phyloP scores from a whole-genome alignment of 1,140 invertebrate species.

The Cylas formicarius region DNA sequence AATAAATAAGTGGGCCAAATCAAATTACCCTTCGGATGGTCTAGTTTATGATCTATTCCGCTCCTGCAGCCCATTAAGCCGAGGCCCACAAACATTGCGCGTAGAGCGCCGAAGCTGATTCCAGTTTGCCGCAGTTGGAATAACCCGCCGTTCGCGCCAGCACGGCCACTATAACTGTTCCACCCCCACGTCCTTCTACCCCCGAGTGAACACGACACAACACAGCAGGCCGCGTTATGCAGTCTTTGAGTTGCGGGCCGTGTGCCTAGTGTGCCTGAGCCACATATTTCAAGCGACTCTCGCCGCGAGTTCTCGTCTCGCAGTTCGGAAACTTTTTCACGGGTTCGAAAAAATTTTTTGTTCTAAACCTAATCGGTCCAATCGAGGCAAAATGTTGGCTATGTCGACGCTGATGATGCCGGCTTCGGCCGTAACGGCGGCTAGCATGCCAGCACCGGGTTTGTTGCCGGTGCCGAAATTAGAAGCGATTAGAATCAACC shows the following conservation, averaged over 20 bases:
- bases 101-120: constrained; percentile 37
- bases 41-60: constrained; percentile 23
- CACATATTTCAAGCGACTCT: no score
- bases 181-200: constrained; percentile 32
- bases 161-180: constrained; percentile 32
- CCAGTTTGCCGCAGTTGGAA: constrained; percentile 37
- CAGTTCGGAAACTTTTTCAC: constrained; percentile 16
- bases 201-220: constrained; percentile 33
- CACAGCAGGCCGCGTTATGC: constrained; percentile 33
- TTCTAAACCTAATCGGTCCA: constrained; percentile 14
- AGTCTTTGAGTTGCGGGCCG: constrained; percentile 39
- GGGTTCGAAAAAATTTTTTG: constrained; percentile 30
- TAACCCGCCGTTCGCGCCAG: constrained; percentile 34
- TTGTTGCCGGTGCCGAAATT: constrained; percentile 37
- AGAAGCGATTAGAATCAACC: constrained; percentile 33
- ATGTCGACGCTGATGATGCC: constrained; percentile 42
- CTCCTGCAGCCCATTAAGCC: constrained; percentile 23
- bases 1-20: constrained; percentile 14
- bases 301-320: constrained; percentile 9
- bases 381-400: constrained; percentile 32
- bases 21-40: constrained; percentile 16
- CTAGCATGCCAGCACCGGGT: constrained; percentile 31
- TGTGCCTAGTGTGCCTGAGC: constrained; percentile 32
- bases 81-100: constrained; percentile 31
- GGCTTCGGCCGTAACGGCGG: constrained; percentile 35